phyloP scores from a whole-genome alignment of 2,888 invertebrate genomes.

The Sussaba pulchella region DNA sequence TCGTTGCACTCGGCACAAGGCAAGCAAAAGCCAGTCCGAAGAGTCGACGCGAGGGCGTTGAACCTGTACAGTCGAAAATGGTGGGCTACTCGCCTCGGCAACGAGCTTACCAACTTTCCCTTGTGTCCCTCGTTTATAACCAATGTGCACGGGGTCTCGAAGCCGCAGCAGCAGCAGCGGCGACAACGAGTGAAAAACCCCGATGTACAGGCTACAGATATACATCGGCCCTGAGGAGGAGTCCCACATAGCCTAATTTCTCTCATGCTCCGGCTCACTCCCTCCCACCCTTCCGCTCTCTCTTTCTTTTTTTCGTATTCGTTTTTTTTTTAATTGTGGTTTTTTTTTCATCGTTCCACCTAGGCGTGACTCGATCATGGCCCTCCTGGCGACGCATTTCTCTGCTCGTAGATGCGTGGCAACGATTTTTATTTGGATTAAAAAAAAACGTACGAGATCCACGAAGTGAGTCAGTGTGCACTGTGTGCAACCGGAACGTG shows the following conservation, averaged over 20 bases:
- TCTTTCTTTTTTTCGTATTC: background rate
- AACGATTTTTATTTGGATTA: conserved; percentile 39
- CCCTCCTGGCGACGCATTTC: conserved; percentile 30
- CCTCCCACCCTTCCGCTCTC: background rate
- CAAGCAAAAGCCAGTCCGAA: conserved; percentile 47
- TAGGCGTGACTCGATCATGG: background rate
- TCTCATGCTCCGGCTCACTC: background rate
- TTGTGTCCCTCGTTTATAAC: conserved; percentile 58
- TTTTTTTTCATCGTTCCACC: background rate
- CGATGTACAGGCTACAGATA: background rate
- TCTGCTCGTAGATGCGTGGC: background rate
- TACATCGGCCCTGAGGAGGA: conserved; percentile 10
- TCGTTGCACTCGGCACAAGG: conserved; percentile 35
- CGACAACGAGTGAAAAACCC: conserved; percentile 16
- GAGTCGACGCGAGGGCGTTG: conserved; percentile 66
- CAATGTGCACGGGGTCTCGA: conserved; percentile 7
- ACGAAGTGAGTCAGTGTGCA: conserved; percentile 15
- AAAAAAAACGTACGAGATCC: conserved; percentile 4
- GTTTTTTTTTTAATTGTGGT: too few species aligned
- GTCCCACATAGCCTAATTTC: conserved; percentile 1
- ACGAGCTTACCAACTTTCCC: conserved; percentile 69
- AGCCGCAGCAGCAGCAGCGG: conserved; percentile 14
- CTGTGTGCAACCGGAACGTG: background rate
- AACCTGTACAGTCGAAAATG: conserved; percentile 62
- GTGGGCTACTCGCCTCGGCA: conserved; percentile 65